Evolutionary conservation across 2,113 vertebrate species (phyloP), one percentile per base, ranked within the genome.

Genomic region (Chrysochloris asiatica): DNA sequence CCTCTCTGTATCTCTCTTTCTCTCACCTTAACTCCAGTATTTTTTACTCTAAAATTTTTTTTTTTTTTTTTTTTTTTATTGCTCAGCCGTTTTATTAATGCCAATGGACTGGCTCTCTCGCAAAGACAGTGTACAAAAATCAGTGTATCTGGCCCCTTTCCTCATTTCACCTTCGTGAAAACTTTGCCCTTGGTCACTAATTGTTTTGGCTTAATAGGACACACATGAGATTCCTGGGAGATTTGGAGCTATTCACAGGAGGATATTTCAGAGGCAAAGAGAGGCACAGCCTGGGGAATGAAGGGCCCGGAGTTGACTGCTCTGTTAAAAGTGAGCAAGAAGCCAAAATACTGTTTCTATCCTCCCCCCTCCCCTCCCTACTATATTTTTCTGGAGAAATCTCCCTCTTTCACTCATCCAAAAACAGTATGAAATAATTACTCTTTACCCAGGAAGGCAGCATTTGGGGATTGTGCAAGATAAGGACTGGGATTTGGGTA

Each of bases 81-180:
- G 81, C 56, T 86, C 93, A 95, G 95, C 71, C 87, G 91, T 95
- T 19, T 45, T 2, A 41, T 91, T 56, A 67, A 94, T 82, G 90
- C 69, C 89, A 91, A 83, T 93, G 95, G 92, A 71, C 56, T 12
- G 59, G n/a, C 47, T 92, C 79, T 92, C 88, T 89, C 16, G 48
- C 87, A 93, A 93, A 95, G 65, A 38, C 41, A 33, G 28, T 81
- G 71, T 88, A 94, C 92, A 93, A 61, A 63, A 67, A 89, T 71
- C 93, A 95, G 56, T 69, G 2, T 65, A 91, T 77, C 30, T 8
- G 91, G 78, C 72, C 76, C 52, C 75, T 85, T 26, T 30, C 50
- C 86, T 89, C 93, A 92, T 52, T 61, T 84, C 79, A 73, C 71
- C 47, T 41, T 48, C 79, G 14, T 54, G 85, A 88, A 85, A 78